Evolutionary conservation across 2,888 invertebrate species (phyloP).

Genomic region (Leptinotarsa tumamoca): DNA sequence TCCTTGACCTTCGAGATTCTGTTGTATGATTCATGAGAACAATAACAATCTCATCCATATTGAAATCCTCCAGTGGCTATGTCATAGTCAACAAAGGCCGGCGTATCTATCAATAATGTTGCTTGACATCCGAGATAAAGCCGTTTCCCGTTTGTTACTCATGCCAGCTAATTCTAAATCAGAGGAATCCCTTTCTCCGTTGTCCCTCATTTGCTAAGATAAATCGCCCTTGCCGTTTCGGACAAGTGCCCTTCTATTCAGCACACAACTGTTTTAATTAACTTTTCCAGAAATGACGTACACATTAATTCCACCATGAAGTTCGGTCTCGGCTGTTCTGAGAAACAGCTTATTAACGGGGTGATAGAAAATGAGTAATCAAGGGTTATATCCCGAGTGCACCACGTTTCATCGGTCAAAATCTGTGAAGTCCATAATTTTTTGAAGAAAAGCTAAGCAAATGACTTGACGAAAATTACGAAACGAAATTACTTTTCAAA

Average conservation of each 20-base stretch:
- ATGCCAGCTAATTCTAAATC: constrained; percentile 37
- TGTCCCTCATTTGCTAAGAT: constrained; percentile 48
- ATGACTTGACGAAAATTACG: too few relatives aligned
- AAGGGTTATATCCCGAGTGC: too few relatives aligned
- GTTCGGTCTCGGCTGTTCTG: neutral
- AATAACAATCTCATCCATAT: constrained; percentile 3
- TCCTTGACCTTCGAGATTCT: constrained; percentile 19
- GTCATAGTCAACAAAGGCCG: constrained; percentile 18
- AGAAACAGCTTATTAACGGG: neutral
- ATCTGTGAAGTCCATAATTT: too few relatives aligned
- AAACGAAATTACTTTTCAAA: too few relatives aligned
- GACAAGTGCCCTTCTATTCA: constrained; percentile 48
- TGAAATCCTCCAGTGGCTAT: constrained; percentile 13
- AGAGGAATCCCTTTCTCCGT: constrained; percentile 36
- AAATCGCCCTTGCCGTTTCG: constrained; percentile 44
- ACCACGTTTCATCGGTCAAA: too few relatives aligned
- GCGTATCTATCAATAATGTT: constrained; percentile 31
- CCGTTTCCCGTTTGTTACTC: constrained; percentile 40
- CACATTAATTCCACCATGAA: constrained; percentile 24
- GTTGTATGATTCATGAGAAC: constrained; percentile 8
- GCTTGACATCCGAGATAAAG: constrained; percentile 38
- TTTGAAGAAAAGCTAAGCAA: too few relatives aligned
- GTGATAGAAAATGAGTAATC: neutral
- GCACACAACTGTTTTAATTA: constrained; percentile 37
- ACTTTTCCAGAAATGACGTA: constrained; percentile 33